A percentile compares a stretch with the other conserved stretches of the same genome.
These are phyloP conservation scores for Argopecten irradians DNA, from an alignment of 1,140 invertebrate genomes.

Conservation along the genomic window DNA sequence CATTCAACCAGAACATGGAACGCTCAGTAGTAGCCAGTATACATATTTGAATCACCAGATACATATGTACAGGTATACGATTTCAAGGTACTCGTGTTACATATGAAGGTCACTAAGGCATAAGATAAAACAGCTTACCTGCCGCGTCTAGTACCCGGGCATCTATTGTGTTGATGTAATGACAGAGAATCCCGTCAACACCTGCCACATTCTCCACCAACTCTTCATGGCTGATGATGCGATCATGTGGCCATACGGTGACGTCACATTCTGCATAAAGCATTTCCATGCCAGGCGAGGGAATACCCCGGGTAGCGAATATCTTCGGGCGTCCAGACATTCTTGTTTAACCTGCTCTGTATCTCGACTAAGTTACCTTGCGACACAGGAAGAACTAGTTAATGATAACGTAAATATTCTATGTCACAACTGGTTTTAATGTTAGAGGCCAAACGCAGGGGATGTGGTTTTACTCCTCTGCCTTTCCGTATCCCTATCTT, in stretches of 20 bases:
- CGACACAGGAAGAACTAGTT: background rate
- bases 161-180: slow-evolving; percentile 90
- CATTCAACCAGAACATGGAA: background rate
- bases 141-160: slow-evolving; percentile 83
- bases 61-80: background rate
- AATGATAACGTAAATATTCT: slow-evolving; percentile 1
- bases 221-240: slow-evolving; percentile 81
- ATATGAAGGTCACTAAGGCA: background rate
- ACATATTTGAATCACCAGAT: background rate
- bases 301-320: slow-evolving; percentile 39
- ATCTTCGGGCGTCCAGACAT: slow-evolving; percentile 31
- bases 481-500: no score
- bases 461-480: no score
- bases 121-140: slow-evolving; percentile 73
- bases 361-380: background rate
- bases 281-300: slow-evolving; percentile 29
- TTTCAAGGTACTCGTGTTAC: background rate
- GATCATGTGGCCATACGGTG: slow-evolving; percentile 32
- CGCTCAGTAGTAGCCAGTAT: background rate
- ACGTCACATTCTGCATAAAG: slow-evolving; percentile 46
- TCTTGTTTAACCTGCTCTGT: background rate
- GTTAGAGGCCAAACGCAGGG: background rate
- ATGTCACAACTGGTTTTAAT: background rate
- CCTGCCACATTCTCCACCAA: slow-evolving; percentile 84
- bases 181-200: slow-evolving; percentile 87